Evolutionary conservation across 1,140 invertebrate species (phyloP).

Genomic region (Anoplophora glabripennis): DNA sequence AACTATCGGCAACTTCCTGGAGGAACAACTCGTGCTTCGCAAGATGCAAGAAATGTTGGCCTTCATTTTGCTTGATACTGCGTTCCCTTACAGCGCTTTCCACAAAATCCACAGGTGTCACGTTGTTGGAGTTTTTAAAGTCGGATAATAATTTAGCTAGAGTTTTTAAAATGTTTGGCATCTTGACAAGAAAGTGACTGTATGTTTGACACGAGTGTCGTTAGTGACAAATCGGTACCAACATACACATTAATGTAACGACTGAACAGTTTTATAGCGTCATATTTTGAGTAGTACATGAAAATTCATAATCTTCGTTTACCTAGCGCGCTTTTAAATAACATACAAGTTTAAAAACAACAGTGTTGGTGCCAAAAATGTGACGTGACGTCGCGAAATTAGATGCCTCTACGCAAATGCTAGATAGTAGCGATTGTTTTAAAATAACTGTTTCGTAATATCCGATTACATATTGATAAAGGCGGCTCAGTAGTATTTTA

Average conservation of each 20-base stretch:
- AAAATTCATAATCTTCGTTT: not conserved
- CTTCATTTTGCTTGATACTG: not conserved
- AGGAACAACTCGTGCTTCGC: slow-evolving; percentile 1
- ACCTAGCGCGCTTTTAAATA: not conserved
- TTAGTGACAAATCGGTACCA: not conserved
- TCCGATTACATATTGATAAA: not conserved
- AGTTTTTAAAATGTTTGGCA: not conserved
- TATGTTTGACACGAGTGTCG: not conserved
- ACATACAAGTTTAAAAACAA: not conserved
- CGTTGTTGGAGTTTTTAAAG: not conserved
- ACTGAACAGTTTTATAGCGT: too few relatives aligned
- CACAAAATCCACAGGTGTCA: slow-evolving; percentile 2
- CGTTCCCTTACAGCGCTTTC: not conserved
- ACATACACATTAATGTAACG: too few relatives aligned
- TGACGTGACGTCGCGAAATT: not conserved
- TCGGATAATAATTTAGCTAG: not conserved
- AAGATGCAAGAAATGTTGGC: not conserved
- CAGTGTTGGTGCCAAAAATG: slow-evolving; percentile 4
- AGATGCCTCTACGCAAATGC: not conserved
- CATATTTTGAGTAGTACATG: not conserved
- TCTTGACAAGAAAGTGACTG: not conserved
- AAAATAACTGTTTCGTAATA: not conserved
- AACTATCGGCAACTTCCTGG: not conserved
- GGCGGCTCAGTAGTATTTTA: not conserved
- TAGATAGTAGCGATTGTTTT: not conserved